phyloP scores from a whole-genome alignment of 2,888 invertebrate species.

The Lacanobia wlatinum region DNA sequence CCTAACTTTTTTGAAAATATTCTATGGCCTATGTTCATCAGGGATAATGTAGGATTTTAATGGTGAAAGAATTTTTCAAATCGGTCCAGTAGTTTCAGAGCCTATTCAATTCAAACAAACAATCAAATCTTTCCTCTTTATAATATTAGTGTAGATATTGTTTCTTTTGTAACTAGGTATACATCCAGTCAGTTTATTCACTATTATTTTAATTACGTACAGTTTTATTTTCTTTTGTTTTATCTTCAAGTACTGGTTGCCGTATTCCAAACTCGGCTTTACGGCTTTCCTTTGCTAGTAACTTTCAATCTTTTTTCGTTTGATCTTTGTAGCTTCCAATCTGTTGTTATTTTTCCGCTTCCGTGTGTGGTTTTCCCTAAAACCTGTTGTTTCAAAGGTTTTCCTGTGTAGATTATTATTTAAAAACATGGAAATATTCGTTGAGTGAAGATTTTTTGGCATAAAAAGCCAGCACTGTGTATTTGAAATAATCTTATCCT shows the following conservation, averaged over 20 bases:
- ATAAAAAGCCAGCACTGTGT: background rate
- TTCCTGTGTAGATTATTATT: background rate
- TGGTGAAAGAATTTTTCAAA: no score
- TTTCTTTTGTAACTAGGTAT: no score
- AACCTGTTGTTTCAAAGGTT: background rate
- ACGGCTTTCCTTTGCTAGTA: conserved; percentile 14
- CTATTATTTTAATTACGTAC: background rate
- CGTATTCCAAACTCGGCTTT: conserved; percentile 10
- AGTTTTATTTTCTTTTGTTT: background rate
- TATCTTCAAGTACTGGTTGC: background rate
- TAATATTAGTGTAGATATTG: no score
- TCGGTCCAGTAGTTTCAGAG: no score
- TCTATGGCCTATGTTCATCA: no score
- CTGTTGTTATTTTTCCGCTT: background rate
- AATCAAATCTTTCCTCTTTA: no score
- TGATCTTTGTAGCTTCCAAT: conserved; percentile 15
- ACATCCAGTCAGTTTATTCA: background rate
- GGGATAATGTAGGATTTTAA: no score
- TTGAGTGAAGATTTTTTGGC: background rate
- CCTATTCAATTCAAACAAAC: no score
- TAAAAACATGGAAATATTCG: background rate
- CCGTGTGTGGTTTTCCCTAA: background rate
- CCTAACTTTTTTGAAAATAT: no score
- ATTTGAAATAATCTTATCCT: background rate
- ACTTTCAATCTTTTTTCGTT: conserved; percentile 28